Evolutionary conservation across 1,140 invertebrate genomes (phyloP).

Genomic region (Batillaria attramentaria): DNA sequence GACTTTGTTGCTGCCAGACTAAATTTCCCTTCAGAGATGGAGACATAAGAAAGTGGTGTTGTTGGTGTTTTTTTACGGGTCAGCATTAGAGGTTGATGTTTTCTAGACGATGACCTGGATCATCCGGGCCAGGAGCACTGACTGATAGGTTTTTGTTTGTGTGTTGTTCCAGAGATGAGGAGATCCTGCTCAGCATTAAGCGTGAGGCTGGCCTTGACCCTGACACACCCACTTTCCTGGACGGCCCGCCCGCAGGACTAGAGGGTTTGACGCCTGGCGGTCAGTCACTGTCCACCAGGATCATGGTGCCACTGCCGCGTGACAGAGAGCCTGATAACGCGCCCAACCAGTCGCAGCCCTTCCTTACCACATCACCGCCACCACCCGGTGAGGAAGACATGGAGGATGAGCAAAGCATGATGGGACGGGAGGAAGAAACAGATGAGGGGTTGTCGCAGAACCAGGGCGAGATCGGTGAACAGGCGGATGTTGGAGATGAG

Average conservation of each 20-base stretch:
- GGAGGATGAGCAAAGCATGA: neutral
- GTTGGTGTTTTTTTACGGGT: no score
- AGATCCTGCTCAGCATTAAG: slow-evolving; percentile 48
- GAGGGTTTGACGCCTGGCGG: no score
- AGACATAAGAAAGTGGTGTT: no score
- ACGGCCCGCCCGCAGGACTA: neutral
- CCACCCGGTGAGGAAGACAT: neutral
- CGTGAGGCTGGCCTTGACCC: slow-evolving; percentile 37
- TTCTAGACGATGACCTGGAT: no score
- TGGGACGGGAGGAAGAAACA: slow-evolving; percentile 15
- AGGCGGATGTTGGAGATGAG: neutral
- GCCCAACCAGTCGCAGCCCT: no score
- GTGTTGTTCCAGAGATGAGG: slow-evolving; percentile 38
- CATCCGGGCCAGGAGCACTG: neutral
- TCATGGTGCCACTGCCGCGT: no score
- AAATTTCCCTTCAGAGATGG: no score
- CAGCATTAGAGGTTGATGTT: neutral
- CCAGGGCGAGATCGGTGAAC: neutral
- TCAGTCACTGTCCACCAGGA: no score
- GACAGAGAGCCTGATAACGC: no score
- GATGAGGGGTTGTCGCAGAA: neutral
- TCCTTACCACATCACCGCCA: no score
- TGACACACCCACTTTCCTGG: slow-evolving; percentile 30
- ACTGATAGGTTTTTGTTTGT: slow-evolving; percentile 1
- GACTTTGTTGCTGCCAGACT: no score